Percentiles rank a stretch among this genome's conserved stretches.
Conservation (phyloP, 2,888 invertebrate genomes). For the Cephus runcator region DNA sequence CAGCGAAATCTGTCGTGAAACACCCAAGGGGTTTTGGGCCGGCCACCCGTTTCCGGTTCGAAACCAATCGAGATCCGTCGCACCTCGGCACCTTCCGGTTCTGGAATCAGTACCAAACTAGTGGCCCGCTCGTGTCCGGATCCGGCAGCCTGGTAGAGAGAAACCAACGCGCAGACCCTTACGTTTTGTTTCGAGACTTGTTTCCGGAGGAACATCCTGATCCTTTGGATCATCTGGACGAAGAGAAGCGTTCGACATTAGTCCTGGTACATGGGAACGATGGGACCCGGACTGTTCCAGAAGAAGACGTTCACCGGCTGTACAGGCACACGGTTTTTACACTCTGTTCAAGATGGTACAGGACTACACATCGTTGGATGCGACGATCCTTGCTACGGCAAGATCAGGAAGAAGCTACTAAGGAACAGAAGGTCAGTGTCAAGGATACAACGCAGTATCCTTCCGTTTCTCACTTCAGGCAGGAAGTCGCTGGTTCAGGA, state of each 20-base stretch:
- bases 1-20: conserved; percentile 64
- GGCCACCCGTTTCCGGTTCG: conserved; percentile 56
- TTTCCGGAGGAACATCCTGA: background rate
- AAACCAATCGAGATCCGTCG: conserved; percentile 62
- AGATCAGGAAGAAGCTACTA: background rate
- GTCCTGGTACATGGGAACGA: background rate
- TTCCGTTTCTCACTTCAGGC: background rate
- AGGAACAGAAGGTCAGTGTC: background rate
- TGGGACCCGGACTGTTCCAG: background rate
- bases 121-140: conserved; percentile 55
- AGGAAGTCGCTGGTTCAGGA: background rate
- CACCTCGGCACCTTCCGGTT: conserved; percentile 53
- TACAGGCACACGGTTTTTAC: background rate
- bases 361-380: background rate
- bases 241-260: background rate
- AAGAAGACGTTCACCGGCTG: background rate
- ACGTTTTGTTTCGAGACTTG: background rate
- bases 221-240: background rate
- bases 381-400: background rate
- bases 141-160: conserved; percentile 47
- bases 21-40: conserved; percentile 59
- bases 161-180: background rate
- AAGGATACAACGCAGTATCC: background rate
- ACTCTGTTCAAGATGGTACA: background rate
- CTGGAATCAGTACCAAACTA: conserved; percentile 16